phyloP scores from a whole-genome alignment of 1,140 invertebrate species.

The Lordiphosa collinella region DNA sequence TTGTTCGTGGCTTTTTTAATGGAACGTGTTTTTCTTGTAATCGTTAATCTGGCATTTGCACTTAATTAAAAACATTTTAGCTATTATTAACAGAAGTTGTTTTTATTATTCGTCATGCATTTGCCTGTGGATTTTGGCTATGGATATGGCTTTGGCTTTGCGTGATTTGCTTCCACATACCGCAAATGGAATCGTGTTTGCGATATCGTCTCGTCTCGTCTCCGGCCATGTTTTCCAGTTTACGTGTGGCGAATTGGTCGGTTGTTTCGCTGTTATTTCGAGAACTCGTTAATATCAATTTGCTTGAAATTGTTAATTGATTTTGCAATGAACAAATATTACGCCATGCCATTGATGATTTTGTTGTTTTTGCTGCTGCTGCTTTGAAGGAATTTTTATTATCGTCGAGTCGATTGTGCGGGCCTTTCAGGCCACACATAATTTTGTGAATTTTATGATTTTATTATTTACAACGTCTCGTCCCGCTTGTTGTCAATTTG shows the following conservation, averaged over 20 bases:
- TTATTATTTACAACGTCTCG: conserved; percentile 55
- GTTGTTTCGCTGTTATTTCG: conserved; percentile 56
- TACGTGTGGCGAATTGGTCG: conserved; percentile 26
- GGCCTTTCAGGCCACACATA: conserved; percentile 44
- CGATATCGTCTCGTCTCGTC: conserved; percentile 13
- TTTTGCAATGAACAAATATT: conserved; percentile 78
- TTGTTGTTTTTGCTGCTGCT: conserved; percentile 13
- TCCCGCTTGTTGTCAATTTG: conserved; percentile 19
- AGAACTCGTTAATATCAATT: conserved; percentile 79
- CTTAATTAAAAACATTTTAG: conserved; percentile 78
- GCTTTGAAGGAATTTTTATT: conserved; percentile 48
- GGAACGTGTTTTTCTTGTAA: conserved; percentile 78
- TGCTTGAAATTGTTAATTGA: conserved; percentile 76
- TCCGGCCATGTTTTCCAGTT: conserved; percentile 40
- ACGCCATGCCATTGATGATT: conserved; percentile 44
- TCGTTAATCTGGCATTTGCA: conserved; percentile 77
- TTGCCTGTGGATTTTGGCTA: conserved; percentile 30
- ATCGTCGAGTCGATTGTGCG: conserved; percentile 30
- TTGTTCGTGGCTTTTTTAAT: conserved; percentile 52
- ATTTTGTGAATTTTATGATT: conserved; percentile 62
- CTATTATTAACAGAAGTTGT: conserved; percentile 66
- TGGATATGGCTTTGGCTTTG: conserved; percentile 48
- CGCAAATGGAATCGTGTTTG: conserved; percentile 44
- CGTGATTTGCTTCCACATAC: conserved; percentile 64
- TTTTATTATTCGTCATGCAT: conserved; percentile 18